phyloP scores from a whole-genome alignment of 2,113 vertebrate species.

The Leptobrachium leishanense region DNA sequence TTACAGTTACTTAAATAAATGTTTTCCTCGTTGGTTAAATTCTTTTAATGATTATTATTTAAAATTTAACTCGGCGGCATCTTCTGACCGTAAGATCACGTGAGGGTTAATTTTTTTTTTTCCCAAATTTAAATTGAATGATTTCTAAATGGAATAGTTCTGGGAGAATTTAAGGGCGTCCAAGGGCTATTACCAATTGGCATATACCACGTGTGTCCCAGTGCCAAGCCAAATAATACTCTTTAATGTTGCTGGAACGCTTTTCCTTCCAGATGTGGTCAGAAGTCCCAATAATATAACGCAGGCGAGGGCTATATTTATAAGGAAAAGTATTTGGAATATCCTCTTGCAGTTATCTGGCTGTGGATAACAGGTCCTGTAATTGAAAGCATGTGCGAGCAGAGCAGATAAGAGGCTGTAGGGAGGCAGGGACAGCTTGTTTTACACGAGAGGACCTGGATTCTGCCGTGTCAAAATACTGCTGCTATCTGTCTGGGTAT shows the following conservation, averaged over 20 bases:
- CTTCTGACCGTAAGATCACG: neutral
- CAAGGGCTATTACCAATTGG: conserved; percentile 89
- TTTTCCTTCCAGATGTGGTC: conserved; percentile 73
- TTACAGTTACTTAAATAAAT: no score
- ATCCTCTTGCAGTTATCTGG: conserved; percentile 62
- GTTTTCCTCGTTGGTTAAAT: no score
- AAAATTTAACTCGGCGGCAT: no score
- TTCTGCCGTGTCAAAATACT: conserved; percentile 8
- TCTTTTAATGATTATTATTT: no score
- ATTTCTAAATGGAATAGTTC: conserved; percentile 79
- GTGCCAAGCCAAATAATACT: conserved; percentile 84
- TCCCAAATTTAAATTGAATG: conserved; percentile 83
- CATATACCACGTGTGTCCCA: conserved; percentile 62
- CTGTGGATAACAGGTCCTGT: conserved; percentile 61
- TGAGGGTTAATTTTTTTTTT: conserved; percentile 73
- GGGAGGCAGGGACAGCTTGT: conserved; percentile 27
- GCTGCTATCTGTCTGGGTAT: conserved; percentile 15
- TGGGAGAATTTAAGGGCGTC: conserved; percentile 70
- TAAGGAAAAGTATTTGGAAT: conserved; percentile 61
- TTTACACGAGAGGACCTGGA: neutral
- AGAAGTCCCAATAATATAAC: conserved; percentile 73
- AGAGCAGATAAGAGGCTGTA: conserved; percentile 35
- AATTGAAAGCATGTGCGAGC: conserved; percentile 51
- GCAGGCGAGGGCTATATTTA: conserved; percentile 76
- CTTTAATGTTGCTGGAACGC: conserved; percentile 77